phyloP scores from a whole-genome alignment of 2,797 vertebrate genomes.

The Lophotriccus pileatus region DNA sequence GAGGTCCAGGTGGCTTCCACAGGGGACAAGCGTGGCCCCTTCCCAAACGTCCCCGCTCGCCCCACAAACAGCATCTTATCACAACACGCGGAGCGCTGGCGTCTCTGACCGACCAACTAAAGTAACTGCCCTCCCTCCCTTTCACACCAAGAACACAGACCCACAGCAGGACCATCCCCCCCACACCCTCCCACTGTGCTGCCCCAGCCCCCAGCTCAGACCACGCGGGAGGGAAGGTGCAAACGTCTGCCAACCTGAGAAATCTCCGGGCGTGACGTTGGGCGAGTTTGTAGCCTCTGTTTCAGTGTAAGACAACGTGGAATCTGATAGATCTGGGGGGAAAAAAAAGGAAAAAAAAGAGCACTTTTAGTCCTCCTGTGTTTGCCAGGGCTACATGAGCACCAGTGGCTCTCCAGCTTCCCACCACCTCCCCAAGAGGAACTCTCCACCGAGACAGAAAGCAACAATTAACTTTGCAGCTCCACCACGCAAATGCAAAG shows the following conservation, averaged over 20 bases:
- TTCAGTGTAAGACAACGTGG: conserved; percentile 99
- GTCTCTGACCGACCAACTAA: fast-evolving
- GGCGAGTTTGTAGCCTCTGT: conserved; percentile 93
- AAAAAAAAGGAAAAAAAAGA: not conserved
- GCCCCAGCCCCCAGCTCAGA: not conserved
- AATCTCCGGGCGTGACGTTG: conserved; percentile 88
- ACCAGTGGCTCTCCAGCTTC: not conserved
- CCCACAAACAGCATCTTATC: fast-evolving
- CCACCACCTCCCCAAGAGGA: not conserved
- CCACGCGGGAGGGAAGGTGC: fast-evolving
- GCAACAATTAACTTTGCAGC: not conserved
- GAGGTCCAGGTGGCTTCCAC: fast-evolving
- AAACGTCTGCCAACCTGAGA: conserved; percentile 85
- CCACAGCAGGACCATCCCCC: not conserved
- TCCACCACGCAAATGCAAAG: conserved; percentile 33
- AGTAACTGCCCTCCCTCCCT: not conserved
- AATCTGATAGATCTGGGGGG: conserved; percentile 91
- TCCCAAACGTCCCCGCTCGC: not conserved
- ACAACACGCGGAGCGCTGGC: fast-evolving
- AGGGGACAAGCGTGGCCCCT: fast-evolving
- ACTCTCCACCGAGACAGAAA: not conserved
- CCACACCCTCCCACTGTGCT: not conserved
- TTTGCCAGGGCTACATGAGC: not conserved
- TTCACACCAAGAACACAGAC: not conserved
- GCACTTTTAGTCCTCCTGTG: not conserved